These are phyloP conservation scores for Lepus oiostolus DNA, from an alignment of 2,797 vertebrate species.

Conservation along the genomic window DNA sequence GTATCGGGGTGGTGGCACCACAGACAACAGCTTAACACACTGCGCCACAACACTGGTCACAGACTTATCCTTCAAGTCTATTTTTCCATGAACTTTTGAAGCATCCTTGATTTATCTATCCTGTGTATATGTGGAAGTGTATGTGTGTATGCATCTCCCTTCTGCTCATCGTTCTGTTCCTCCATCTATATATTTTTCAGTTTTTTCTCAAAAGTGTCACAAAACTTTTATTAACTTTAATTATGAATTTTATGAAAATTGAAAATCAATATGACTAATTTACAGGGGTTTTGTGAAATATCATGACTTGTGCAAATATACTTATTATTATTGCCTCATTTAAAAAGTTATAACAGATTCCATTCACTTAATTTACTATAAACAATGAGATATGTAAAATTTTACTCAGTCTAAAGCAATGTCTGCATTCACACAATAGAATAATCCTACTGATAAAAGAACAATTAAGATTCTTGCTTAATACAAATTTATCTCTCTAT, in stretches of 20 bases:
- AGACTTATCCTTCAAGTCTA: too few species aligned
- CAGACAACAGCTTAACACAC: too few species aligned
- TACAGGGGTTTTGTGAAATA: neutral
- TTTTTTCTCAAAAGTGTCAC: neutral
- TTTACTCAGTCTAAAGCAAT: neutral
- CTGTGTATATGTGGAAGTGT: neutral
- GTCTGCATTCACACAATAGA: neutral
- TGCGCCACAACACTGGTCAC: too few species aligned
- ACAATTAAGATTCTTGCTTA: neutral
- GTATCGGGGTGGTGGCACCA: too few species aligned
- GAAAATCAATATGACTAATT: neutral
- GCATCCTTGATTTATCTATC: too few species aligned
- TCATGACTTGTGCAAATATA: neutral
- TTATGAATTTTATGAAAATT: neutral
- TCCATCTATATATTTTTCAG: neutral
- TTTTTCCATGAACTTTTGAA: too few species aligned
- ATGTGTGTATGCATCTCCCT: neutral
- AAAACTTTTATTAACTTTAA: neutral
- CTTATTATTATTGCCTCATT: neutral
- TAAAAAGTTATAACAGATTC: neutral
- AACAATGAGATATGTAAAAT: conserved; percentile 17
- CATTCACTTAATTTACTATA: conserved; percentile 14
- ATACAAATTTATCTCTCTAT: neutral
- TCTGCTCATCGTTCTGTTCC: too few species aligned
- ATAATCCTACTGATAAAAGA: neutral